phyloP scores from a whole-genome alignment of 2,797 vertebrate species.

The Jordanella pulchra region DNA sequence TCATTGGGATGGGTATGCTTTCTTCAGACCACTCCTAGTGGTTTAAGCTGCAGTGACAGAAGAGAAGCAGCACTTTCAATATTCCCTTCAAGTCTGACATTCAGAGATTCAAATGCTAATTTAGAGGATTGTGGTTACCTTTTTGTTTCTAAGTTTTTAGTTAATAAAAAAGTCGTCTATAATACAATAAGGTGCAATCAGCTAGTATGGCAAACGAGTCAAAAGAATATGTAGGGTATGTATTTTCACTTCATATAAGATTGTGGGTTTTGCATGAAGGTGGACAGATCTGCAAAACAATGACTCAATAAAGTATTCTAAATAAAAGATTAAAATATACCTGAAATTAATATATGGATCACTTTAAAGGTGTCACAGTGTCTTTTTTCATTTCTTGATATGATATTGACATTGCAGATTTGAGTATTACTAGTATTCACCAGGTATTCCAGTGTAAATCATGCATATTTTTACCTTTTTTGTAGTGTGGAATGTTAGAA shows the following conservation, averaged over 20 bases:
- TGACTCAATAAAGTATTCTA: not conserved
- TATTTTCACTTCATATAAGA: too few relatives aligned
- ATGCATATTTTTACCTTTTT: too few relatives aligned
- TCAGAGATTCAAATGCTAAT: not conserved
- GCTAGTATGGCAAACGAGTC: too few relatives aligned
- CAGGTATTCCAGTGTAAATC: too few relatives aligned
- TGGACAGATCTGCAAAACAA: too few relatives aligned
- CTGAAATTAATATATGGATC: not conserved
- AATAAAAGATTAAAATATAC: not conserved
- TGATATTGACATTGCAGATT: too few relatives aligned
- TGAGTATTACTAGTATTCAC: too few relatives aligned
- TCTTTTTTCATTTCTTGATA: too few relatives aligned
- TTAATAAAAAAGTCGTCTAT: not conserved
- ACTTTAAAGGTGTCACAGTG: too few relatives aligned
- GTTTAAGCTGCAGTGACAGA: conserved; percentile 50
- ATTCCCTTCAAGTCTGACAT: conserved; percentile 26
- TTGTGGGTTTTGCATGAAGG: not conserved
- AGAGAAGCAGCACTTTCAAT: conserved; percentile 16
- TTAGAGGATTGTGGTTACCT: not conserved
- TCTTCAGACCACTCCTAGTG: conserved; percentile 59
- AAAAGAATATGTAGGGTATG: too few relatives aligned
- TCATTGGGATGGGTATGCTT: conserved; percentile 52
- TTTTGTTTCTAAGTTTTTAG: not conserved
- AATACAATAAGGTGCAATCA: too few relatives aligned
- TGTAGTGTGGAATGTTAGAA: too few relatives aligned